Evolutionary conservation across 2,797 vertebrate genomes (phyloP), one percentile per base, ranked within the genome.

Genomic region (Lates japonicus): DNA sequence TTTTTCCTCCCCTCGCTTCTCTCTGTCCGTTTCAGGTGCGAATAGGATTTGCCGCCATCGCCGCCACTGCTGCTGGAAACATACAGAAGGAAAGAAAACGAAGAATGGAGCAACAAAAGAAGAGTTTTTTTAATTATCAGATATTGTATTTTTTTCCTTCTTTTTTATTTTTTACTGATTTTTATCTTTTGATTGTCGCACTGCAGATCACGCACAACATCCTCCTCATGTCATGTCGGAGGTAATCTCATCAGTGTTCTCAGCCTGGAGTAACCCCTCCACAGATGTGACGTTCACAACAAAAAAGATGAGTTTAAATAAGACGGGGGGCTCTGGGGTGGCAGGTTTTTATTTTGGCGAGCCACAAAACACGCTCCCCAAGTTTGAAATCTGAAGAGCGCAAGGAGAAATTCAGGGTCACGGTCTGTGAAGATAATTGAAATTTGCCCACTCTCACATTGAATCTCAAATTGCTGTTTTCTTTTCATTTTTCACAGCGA

Each of bases 101-200:
- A 86, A 86, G 83, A 76, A 79, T 1, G 80, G 76, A 84, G 77
- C 69, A 78, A 79, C 65, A 71, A 48, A 74, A 78, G 75, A 76
- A 76, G 71, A 72, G n/a, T 49, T 72, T 70, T 70, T 81, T 83
- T 62, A 48, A 81, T 31, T 10, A 80, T 82, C 80, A 84, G 81
- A 82, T 74, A 54, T 74, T 63, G 66, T 46, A 51, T 76, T 54
- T 74, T 75, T 55, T 51, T 22, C 4, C 7, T 46, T 6, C 3
- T 5, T 66, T 73, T 77, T 76, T 64, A 2, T 79, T 78, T 87
- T 81, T 83, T 83, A 75, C 52, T 7, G 13, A 57, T 83, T 81
- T 89, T 84, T 31, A 48, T 86, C 83, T 90, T 82, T 87, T 90
- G 91, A 91, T 91, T 90, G 87, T 91, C 84, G 75, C 91, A 81